Evolutionary conservation across 92 coral and sea anemone species (phyloP).

Genomic region (Porites rus): DNA sequence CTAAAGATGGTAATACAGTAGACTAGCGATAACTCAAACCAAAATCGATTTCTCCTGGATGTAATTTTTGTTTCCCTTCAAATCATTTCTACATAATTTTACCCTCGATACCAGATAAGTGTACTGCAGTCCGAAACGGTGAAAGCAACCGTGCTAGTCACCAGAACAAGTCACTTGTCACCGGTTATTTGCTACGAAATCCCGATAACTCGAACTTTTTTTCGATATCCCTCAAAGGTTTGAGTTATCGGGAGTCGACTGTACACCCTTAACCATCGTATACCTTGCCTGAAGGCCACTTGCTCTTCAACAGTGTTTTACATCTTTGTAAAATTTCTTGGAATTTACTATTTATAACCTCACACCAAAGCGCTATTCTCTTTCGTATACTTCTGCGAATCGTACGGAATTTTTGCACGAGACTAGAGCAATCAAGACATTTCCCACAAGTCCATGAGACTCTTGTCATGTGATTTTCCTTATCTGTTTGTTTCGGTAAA

Average conservation of each 20-base stretch:
- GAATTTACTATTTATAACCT: neutral
- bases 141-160: too few species aligned
- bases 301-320: constrained; percentile 19
- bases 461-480: neutral
- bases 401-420: constrained; percentile 1
- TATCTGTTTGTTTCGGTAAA: neutral
- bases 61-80: too few species aligned
- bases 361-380: constrained; percentile 18
- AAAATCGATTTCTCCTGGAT: too few species aligned
- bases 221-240: neutral
- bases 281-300: constrained; percentile 53
- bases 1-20: too few species aligned
- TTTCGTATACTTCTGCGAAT: neutral
- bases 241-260: neutral
- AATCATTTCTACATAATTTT: too few species aligned
- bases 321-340: constrained; percentile 23
- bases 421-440: neutral
- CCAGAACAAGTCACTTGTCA: too few species aligned
- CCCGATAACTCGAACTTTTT: too few species aligned
- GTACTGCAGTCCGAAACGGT: too few species aligned
- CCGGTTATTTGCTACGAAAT: too few species aligned
- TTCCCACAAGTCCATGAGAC: constrained; percentile 2
- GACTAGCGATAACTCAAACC: too few species aligned
- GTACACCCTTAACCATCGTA: neutral
- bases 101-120: too few species aligned